These are phyloP conservation scores for Pterocles burchelli DNA, from an alignment of 2,113 vertebrate species.

Conservation along the genomic window DNA sequence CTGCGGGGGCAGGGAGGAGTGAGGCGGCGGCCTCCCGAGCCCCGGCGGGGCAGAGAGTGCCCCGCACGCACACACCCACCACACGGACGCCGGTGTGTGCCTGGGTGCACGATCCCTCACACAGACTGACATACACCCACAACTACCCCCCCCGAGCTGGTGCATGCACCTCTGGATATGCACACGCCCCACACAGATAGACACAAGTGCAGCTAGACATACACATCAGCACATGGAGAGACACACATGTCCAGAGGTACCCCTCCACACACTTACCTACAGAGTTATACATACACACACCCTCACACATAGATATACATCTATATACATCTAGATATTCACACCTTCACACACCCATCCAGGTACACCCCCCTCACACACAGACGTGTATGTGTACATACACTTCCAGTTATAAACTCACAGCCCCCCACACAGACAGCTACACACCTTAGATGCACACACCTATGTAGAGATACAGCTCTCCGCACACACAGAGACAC, in stretches of 20 bases:
- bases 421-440: not conserved
- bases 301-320: not conserved
- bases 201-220: fast-evolving
- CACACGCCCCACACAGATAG: fast-evolving
- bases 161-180: fast-evolving
- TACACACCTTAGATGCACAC: not conserved
- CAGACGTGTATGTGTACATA: too few species aligned
- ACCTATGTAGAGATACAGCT: fast-evolving
- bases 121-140: too few species aligned
- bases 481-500: not conserved
- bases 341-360: not conserved
- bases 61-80: not conserved
- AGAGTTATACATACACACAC: not conserved
- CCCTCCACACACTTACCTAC: fast-evolving
- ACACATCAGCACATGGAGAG: not conserved
- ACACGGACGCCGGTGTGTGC: too few species aligned
- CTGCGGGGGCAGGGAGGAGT: not conserved
- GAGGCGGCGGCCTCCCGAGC: not conserved
- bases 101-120: not conserved
- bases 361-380: fast-evolving
- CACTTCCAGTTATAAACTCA: not conserved
- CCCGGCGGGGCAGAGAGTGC: not conserved
- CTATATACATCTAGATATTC: not conserved
- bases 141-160: too few species aligned
- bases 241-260: fast-evolving